These are phyloP conservation scores for Calidris pygmaea DNA, from an alignment of 2,113 vertebrate species.

Conservation along the genomic window DNA sequence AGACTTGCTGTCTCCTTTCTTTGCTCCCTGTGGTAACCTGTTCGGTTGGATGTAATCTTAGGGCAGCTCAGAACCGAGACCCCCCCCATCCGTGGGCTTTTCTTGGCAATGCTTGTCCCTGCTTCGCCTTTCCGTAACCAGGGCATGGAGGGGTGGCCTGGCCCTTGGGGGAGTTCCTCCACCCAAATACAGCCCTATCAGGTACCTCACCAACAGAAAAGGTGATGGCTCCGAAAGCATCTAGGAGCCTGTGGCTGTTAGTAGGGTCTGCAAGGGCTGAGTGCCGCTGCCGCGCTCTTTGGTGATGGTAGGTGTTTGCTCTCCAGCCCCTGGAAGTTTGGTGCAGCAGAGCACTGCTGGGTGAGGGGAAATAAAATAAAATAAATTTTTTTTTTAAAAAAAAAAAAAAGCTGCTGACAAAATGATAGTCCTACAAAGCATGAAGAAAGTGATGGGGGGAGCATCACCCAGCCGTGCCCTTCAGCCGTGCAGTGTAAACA, in stretches of 20 bases:
- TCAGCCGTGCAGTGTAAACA: not conserved
- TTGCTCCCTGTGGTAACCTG: not conserved
- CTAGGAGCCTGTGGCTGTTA: not conserved
- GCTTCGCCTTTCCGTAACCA: rapidly evolving
- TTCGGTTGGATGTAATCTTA: not conserved
- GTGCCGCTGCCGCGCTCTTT: rapidly evolving
- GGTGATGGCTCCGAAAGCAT: not conserved
- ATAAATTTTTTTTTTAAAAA: no score
- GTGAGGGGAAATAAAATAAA: no score
- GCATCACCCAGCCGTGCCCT: not conserved
- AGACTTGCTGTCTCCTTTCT: not conserved
- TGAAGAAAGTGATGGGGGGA: rapidly evolving
- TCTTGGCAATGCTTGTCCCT: not conserved
- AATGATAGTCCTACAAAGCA: not conserved
- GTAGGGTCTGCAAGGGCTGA: rapidly evolving
- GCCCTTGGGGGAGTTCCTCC: not conserved
- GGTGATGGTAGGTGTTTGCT: not conserved
- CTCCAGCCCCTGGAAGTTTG: not conserved
- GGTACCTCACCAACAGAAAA: rapidly evolving
- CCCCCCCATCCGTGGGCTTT: rapidly evolving
- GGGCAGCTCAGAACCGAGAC: not conserved
- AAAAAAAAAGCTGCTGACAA: not conserved
- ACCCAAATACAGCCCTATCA: not conserved
- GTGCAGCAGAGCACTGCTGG: rapidly evolving
- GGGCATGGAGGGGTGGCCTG: not conserved